These are phyloP conservation scores for Leucoraja erinaceus DNA, from an alignment of 2,113 vertebrate species.

Conservation along the genomic window DNA sequence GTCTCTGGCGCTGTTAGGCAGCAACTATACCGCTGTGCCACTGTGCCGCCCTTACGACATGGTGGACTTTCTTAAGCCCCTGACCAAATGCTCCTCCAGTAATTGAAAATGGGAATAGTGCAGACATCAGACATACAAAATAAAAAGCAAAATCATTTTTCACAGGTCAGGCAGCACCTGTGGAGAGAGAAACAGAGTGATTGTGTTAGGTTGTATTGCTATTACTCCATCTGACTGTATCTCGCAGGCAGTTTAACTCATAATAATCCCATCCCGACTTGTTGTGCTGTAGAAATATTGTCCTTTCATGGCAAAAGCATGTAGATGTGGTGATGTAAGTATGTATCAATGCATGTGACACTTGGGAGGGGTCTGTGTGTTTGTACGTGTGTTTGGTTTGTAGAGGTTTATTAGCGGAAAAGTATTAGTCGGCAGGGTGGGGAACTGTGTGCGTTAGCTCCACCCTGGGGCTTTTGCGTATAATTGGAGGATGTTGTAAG, in stretches of 20 bases:
- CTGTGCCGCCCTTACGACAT: neutral
- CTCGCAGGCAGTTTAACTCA: neutral
- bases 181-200: too few relatives aligned
- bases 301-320: neutral
- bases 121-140: too few relatives aligned
- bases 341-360: neutral
- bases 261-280: neutral
- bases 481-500: neutral
- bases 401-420: neutral
- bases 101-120: too few relatives aligned
- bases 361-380: neutral
- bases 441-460: neutral
- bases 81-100: too few relatives aligned
- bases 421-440: neutral
- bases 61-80: neutral
- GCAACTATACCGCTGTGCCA: too few relatives aligned
- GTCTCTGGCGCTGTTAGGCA: too few relatives aligned
- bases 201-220: too few relatives aligned
- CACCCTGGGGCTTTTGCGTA: neutral
- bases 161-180: too few relatives aligned
- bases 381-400: neutral
- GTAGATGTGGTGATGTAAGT: neutral
- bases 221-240: neutral
- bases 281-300: neutral
- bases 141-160: too few relatives aligned